Base-by-base conservation (phyloP, 2,888 invertebrate species). In the Hydroisotoma schaefferi region DNA sequence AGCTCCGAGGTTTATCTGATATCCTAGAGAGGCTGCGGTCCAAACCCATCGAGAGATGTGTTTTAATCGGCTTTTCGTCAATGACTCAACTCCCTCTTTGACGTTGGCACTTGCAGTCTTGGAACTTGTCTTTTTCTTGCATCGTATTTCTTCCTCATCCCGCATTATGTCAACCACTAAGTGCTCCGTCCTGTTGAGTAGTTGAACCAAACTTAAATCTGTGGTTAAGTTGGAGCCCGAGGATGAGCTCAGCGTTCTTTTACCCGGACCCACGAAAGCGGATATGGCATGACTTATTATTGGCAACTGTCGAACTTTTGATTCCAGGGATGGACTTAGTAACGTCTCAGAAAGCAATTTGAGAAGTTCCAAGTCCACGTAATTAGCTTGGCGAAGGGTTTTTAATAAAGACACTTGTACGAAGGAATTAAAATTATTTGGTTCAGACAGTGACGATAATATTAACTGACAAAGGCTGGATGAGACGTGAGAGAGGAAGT, bases 11-110 rank as follows among this genome's bases (percentile, higher is more conserved):
- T 22, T 51, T 4, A 53, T 46, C n/a, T 59, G 59, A 54, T 59
- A 59, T 33, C 54, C 59, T 28, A 54, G 47, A 6, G 28, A 20
- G 5, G 59, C 46, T 27, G 46, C 38, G 4, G 53, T 26, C 54
- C 54, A 53, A 6, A 53, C 33, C 46, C 46, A 59, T 29, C 53
- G 52, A 26, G 54, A 46, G 26, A 59, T 54, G 40, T 59, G 54
- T 47, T 59, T 59, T 59, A 59, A 59, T 59, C 59, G 59, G 59
- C 48, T 59, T 54, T 59, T 59, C 59, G 25, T 40, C 8, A 20
- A 8, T 4, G n/a, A 40, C n/a, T 40, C 40, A 15, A 40, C 40
- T 40, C n/a, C 40, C 20, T 40, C 40, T n/a, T n/a, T n/a, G 20
- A 15, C n/a, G 8, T 33, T 8, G 8, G 15, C 40, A 18, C n/a